A percentile compares a stretch with the other conserved stretches of the same genome.
phyloP scores from a whole-genome alignment of 2,113 vertebrate species.

The Callospermophilus lateralis region DNA sequence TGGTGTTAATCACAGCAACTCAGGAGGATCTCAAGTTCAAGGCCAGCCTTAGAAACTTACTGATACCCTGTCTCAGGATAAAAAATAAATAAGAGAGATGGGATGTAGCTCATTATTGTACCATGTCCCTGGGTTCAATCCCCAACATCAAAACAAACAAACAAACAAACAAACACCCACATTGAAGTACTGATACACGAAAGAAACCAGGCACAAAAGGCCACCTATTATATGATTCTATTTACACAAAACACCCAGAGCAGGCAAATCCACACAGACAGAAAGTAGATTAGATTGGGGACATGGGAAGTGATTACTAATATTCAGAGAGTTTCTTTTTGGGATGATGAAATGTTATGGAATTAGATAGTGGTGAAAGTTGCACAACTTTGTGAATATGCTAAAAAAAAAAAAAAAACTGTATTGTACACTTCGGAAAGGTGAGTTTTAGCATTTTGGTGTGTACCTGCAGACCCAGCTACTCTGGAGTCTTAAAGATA shows the following conservation, averaged over 20 bases:
- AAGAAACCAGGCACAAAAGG: conserved; percentile 44
- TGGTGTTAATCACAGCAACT: no score
- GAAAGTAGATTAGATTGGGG: neutral
- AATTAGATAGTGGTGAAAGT: conserved; percentile 9
- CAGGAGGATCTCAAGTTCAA: no score
- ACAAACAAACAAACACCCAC: neutral
- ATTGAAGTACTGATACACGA: conserved; percentile 9
- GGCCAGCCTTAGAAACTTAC: no score
- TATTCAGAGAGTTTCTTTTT: neutral
- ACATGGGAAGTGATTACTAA: conserved; percentile 50
- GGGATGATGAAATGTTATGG: neutral
- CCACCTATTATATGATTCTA: neutral
- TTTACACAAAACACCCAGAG: conserved; percentile 40
- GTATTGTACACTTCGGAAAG: neutral
- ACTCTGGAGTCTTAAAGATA: neutral
- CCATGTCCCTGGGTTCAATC: neutral
- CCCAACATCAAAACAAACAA: neutral
- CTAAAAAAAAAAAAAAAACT: conserved; percentile 3
- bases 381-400: conserved; percentile 7
- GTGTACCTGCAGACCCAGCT: neutral
- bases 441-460: neutral
- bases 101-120: neutral
- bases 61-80: neutral
- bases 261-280: conserved; percentile 39
- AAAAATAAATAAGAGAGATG: neutral